These are phyloP conservation scores for Bugulina stolonifera DNA, from an alignment of 2,888 invertebrate species.

Conservation along the genomic window DNA sequence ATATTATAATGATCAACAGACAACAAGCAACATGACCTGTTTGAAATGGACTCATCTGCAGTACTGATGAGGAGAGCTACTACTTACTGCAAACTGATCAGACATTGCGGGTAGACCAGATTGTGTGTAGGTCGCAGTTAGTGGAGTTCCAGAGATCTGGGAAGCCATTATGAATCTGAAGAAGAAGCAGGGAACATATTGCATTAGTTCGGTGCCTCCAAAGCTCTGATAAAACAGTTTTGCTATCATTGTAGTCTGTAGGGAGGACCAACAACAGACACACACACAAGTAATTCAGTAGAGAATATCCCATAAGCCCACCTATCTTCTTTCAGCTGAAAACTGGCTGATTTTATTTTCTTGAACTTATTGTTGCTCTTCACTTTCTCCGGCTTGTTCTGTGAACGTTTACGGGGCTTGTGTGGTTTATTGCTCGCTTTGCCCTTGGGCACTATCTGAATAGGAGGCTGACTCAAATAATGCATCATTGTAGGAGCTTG, in stretches of 20 bases:
- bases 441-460: neutral
- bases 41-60: too few relatives aligned
- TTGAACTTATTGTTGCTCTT: neutral
- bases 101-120: neutral
- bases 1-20: too few relatives aligned
- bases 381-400: neutral
- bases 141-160: neutral
- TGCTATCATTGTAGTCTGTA: too few relatives aligned
- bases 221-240: too few relatives aligned
- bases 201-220: too few relatives aligned
- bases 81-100: neutral
- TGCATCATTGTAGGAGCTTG: conserved; percentile 13
- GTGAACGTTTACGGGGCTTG: neutral
- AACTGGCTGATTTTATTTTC: neutral
- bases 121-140: neutral
- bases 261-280: neutral
- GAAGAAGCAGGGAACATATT: too few relatives aligned
- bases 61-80: too few relatives aligned
- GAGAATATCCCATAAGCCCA: neutral
- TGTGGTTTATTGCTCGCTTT: neutral
- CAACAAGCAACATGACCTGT: too few relatives aligned
- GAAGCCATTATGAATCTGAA: neutral
- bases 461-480: neutral
- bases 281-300: neutral
- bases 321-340: neutral